Evolutionary conservation across 2,888 invertebrate genomes (phyloP).

Genomic region (Dermolepida albohirtum): DNA sequence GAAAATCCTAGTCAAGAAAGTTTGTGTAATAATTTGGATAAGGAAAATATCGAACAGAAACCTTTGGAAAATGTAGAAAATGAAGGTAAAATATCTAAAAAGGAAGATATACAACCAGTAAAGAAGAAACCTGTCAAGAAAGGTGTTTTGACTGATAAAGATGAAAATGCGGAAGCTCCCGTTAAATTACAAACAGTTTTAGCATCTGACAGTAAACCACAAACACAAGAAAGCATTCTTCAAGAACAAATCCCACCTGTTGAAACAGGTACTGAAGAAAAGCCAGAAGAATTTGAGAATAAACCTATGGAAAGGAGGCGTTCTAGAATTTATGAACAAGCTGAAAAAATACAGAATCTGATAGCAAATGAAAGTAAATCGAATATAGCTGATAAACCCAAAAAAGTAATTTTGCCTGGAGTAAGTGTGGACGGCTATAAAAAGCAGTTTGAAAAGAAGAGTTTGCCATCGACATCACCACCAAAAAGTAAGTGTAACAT

Average conservation of each 20-base stretch:
- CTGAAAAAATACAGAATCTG: slow-evolving; percentile 76
- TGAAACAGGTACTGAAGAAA: slow-evolving; percentile 31
- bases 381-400: slow-evolving; percentile 70
- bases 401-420: slow-evolving; percentile 83
- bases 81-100: slow-evolving; percentile 50
- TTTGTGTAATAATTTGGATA: slow-evolving; percentile 54
- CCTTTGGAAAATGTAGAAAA: slow-evolving; percentile 43
- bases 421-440: slow-evolving; percentile 90
- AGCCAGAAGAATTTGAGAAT: slow-evolving; percentile 53
- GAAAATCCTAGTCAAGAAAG: slow-evolving; percentile 63
- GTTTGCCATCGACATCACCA: slow-evolving; percentile 66
- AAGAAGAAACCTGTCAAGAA: slow-evolving; percentile 57
- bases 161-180: slow-evolving; percentile 53
- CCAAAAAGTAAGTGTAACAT: slow-evolving; percentile 60
- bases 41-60: slow-evolving; percentile 52
- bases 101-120: slow-evolving; percentile 45
- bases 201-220: slow-evolving; percentile 16
- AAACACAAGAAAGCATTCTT: slow-evolving; percentile 18
- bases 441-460: slow-evolving; percentile 86
- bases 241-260: slow-evolving; percentile 30
- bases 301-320: slow-evolving; percentile 72
- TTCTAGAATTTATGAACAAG: slow-evolving; percentile 77
- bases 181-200: slow-evolving; percentile 27
- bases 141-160: slow-evolving; percentile 61
- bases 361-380: slow-evolving; percentile 61